Evolutionary conservation across 2,888 invertebrate genomes (phyloP).

Genomic region (Drosophila anceps): DNA sequence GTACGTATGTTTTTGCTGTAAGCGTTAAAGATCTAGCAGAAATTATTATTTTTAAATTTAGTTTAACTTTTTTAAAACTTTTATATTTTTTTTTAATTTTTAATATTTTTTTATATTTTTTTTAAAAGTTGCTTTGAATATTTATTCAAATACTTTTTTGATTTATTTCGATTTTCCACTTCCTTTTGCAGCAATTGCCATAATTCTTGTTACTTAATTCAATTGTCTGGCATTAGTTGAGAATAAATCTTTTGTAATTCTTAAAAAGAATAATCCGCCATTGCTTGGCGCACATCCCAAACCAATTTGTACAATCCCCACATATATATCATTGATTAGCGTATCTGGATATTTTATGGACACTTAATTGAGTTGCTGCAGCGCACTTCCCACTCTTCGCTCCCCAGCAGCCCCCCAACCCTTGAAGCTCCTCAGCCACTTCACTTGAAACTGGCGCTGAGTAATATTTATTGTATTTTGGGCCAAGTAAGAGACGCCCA

Average conservation of each 20-base stretch:
- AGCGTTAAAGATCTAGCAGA: not conserved
- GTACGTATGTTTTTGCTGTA: not conserved
- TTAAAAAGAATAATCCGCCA: constrained; percentile 25
- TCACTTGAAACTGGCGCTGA: constrained; percentile 66
- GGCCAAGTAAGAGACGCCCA: constrained; percentile 66
- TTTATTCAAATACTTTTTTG: not conserved
- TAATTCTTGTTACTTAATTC: not conserved
- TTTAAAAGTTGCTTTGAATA: not conserved
- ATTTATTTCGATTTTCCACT: not conserved
- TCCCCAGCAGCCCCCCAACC: not conserved
- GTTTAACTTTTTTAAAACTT: not conserved
- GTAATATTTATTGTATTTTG: constrained; percentile 78
- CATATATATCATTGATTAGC: constrained; percentile 73
- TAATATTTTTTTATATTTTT: not conserved
- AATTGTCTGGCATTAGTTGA: constrained; percentile 2
- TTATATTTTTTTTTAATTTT: not conserved
- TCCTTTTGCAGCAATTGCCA: not conserved
- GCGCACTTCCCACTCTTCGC: constrained; percentile 5
- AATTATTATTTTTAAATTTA: not conserved
- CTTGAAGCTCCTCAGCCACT: constrained; percentile 38
- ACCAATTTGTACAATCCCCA: constrained; percentile 37
- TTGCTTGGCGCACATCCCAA: constrained; percentile 33
- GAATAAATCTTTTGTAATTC: constrained; percentile 52
- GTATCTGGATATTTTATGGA: constrained; percentile 78
- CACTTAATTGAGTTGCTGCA: constrained; percentile 78